A percentile compares a stretch with the other conserved stretches of the same genome.
These are phyloP conservation scores for Salvator merianae DNA, from an alignment of 2,113 vertebrate species.

Conservation along the genomic window DNA sequence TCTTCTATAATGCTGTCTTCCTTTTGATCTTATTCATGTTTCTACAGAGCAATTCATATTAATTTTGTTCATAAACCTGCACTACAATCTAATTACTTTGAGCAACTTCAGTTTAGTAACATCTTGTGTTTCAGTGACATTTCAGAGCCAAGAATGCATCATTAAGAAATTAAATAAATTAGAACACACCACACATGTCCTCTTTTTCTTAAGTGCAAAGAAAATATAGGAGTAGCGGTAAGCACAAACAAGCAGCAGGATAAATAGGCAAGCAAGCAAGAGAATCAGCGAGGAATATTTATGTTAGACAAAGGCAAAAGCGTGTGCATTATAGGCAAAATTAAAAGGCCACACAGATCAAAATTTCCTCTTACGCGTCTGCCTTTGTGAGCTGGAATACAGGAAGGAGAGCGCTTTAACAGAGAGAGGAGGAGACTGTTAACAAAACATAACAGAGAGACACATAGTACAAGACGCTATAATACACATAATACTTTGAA, in stretches of 20 bases:
- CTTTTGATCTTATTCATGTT: not conserved
- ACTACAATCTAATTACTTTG: not conserved
- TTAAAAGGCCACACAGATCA: slow-evolving; percentile 69
- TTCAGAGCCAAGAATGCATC: slow-evolving; percentile 27
- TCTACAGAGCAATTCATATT: slow-evolving; percentile 14
- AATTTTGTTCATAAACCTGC: not conserved
- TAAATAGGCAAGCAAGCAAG: slow-evolving; percentile 53
- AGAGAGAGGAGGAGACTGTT: slow-evolving; percentile 83
- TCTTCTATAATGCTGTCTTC: not conserved
- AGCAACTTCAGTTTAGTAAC: not conserved
- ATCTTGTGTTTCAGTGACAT: slow-evolving; percentile 25
- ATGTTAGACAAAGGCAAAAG: slow-evolving; percentile 68
- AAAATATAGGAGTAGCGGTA: slow-evolving; percentile 62
- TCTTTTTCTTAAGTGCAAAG: slow-evolving; percentile 61
- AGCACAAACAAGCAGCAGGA: slow-evolving; percentile 71
- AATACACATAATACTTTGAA: slow-evolving; percentile 24
- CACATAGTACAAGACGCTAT: slow-evolving; percentile 40
- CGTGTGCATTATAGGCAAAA: slow-evolving; percentile 75
- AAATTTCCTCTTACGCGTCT: slow-evolving; percentile 94
- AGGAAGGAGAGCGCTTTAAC: slow-evolving; percentile 93
- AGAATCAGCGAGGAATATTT: slow-evolving; percentile 45
- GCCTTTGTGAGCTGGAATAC: slow-evolving; percentile 94
- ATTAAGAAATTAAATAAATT: not conserved
- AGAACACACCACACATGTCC: slow-evolving; percentile 37
- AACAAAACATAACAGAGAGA: slow-evolving; percentile 67